Percentiles rank a stretch among this genome's conserved stretches.
phyloP scores from a whole-genome alignment of 2,888 invertebrate genomes.

The Andrena dorsata region DNA sequence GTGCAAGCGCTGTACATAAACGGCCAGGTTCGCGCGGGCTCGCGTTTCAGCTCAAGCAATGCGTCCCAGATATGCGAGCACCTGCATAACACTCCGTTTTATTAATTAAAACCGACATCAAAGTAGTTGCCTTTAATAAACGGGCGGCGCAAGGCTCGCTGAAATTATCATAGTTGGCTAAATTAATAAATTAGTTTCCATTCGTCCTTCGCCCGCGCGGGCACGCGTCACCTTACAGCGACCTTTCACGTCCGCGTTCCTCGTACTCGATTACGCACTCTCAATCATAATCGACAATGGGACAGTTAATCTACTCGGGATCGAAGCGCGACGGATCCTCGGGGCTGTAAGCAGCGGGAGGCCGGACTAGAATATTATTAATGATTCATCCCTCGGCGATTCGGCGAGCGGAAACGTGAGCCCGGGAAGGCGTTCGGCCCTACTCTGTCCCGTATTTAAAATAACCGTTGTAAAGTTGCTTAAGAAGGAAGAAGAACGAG shows the following conservation, averaged over 20 bases:
- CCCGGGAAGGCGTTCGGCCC: too few species aligned
- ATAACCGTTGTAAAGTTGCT: background rate
- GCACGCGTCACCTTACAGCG: background rate
- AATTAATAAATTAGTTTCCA: slow-evolving; percentile 22
- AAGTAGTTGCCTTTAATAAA: slow-evolving; percentile 37
- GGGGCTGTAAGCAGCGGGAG: too few species aligned
- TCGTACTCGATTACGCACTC: background rate
- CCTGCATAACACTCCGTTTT: slow-evolving; percentile 43
- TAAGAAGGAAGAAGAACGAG: background rate
- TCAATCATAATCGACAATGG: background rate
- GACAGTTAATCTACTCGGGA: background rate
- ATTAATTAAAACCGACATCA: slow-evolving; percentile 53
- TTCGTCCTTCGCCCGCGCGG: background rate
- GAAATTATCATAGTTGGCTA: slow-evolving; percentile 36
- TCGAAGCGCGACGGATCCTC: background rate
- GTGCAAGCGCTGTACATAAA: background rate
- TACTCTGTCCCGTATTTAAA: background rate
- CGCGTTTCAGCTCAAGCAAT: slow-evolving; percentile 45
- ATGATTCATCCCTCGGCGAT: slow-evolving; percentile 4
- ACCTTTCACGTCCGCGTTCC: background rate
- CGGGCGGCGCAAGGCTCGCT: slow-evolving; percentile 12
- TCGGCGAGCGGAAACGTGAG: background rate
- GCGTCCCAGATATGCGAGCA: slow-evolving; percentile 46
- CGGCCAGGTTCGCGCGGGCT: slow-evolving; percentile 19
- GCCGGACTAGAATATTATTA: background rate